phyloP scores from a whole-genome alignment of 2,797 vertebrate species.

The Macropus fuliginosus region DNA sequence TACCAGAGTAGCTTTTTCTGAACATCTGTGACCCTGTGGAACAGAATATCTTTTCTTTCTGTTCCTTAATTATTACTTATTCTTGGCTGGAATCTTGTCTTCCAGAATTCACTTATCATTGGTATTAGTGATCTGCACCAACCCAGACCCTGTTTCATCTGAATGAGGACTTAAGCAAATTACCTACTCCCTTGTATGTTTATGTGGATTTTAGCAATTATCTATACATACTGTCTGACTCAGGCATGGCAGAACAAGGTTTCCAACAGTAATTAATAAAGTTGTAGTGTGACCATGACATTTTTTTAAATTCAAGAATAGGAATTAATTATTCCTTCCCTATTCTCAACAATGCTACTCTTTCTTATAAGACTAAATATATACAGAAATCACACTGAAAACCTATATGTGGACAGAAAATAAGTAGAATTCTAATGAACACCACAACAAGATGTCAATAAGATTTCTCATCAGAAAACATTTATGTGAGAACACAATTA shows the following conservation, averaged over 20 bases:
- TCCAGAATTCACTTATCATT: not conserved
- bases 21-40: not conserved
- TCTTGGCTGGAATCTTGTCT: not conserved
- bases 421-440: not conserved
- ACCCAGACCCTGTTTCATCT: not conserved
- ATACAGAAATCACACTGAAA: not conserved
- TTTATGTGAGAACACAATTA: slow-evolving; percentile 24
- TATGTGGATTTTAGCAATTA: not conserved
- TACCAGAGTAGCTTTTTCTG: not conserved
- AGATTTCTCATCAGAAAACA: slow-evolving; percentile 20
- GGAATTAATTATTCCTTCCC: not conserved
- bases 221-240: not conserved
- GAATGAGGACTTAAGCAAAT: not conserved
- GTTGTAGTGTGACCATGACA: not conserved
- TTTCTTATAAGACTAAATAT: not conserved
- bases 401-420: not conserved
- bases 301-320: not conserved
- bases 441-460: not conserved
- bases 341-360: not conserved
- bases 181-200: not conserved
- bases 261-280: not conserved
- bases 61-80: not conserved
- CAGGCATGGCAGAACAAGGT: not conserved
- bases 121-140: not conserved
- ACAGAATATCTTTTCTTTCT: not conserved